Evolutionary conservation across 2,113 vertebrate species (phyloP).

Genomic region (Pseudorhombus dupliciocellatus): DNA sequence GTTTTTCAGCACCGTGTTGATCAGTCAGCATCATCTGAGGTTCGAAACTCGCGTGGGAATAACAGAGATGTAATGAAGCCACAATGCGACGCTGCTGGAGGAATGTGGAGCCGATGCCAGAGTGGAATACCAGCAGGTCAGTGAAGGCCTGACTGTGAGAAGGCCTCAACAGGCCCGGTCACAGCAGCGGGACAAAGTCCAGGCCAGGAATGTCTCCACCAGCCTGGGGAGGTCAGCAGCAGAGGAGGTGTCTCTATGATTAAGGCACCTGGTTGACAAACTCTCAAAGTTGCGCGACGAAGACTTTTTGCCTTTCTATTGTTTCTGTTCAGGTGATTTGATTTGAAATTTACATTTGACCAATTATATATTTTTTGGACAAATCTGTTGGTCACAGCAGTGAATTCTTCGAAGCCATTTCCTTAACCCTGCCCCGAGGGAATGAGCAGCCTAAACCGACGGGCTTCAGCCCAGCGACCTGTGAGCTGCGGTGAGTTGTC

Average conservation of each 20-base stretch:
- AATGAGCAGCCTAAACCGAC: not conserved
- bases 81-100: slow-evolving; percentile 47
- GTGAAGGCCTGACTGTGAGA: slow-evolving; percentile 61
- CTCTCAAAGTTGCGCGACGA: too few relatives aligned
- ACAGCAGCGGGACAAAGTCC: not conserved
- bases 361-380: too few relatives aligned
- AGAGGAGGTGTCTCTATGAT: too few relatives aligned
- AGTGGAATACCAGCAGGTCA: slow-evolving; percentile 70
- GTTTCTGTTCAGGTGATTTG: too few relatives aligned
- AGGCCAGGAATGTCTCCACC: slow-evolving; percentile 49
- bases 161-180: not conserved
- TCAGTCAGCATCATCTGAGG: slow-evolving; percentile 3
- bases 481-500: slow-evolving; percentile 4
- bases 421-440: not conserved
- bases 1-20: not conserved
- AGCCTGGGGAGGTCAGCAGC: slow-evolving; percentile 25
- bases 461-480: not conserved
- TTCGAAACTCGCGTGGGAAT: slow-evolving; percentile 18
- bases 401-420: not conserved
- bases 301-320: too few relatives aligned
- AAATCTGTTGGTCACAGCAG: not conserved
- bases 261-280: too few relatives aligned
- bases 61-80: slow-evolving; percentile 46
- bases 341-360: too few relatives aligned
- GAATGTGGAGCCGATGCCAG: slow-evolving; percentile 71